Evolutionary conservation across 2,113 vertebrate species (phyloP).

Genomic region (Nibea coibor): DNA sequence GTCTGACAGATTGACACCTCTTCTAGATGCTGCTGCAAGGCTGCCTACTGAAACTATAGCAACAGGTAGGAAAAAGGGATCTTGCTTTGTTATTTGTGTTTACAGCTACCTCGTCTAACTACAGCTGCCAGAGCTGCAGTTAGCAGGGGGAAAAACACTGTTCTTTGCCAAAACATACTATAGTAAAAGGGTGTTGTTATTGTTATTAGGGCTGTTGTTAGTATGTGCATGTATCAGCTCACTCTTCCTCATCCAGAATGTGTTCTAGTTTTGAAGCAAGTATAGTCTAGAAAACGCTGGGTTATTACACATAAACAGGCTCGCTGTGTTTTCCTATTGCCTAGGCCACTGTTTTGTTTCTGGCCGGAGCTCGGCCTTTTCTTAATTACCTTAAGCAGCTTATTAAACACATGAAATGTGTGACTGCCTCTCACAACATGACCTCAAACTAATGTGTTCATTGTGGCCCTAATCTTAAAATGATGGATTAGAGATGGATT

Average conservation of each 20-base stretch:
- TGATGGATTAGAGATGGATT: constrained; percentile 1
- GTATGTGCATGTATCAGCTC: constrained; percentile 2
- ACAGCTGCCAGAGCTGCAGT: constrained; percentile 23
- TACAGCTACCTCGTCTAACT: constrained; percentile 42
- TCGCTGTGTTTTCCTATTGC: constrained; percentile 43
- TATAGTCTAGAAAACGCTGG: constrained; percentile 30
- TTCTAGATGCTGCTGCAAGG: constrained; percentile 64
- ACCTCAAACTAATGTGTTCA: constrained; percentile 24
- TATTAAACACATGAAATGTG: constrained; percentile 60
- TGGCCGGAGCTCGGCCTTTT: constrained; percentile 15
- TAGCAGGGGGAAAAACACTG: constrained; percentile 5
- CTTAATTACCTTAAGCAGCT: constrained; percentile 44
- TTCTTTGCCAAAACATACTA: constrained; percentile 23
- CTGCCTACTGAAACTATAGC: constrained; percentile 71
- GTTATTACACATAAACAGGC: constrained; percentile 19
- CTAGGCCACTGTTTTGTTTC: constrained; percentile 21
- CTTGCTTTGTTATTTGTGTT: constrained; percentile 57
- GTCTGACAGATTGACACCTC: constrained; percentile 62
- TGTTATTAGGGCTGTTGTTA: constrained; percentile 48
- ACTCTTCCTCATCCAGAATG: constrained; percentile 43
- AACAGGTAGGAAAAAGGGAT: constrained; percentile 76
- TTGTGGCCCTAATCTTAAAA: constrained; percentile 28
- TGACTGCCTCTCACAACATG: constrained; percentile 40
- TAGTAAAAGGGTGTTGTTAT: constrained; percentile 43
- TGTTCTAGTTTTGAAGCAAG: constrained; percentile 34